Base-by-base conservation (phyloP, 2,113 vertebrate species). In the Recurvirostra avosetta region DNA sequence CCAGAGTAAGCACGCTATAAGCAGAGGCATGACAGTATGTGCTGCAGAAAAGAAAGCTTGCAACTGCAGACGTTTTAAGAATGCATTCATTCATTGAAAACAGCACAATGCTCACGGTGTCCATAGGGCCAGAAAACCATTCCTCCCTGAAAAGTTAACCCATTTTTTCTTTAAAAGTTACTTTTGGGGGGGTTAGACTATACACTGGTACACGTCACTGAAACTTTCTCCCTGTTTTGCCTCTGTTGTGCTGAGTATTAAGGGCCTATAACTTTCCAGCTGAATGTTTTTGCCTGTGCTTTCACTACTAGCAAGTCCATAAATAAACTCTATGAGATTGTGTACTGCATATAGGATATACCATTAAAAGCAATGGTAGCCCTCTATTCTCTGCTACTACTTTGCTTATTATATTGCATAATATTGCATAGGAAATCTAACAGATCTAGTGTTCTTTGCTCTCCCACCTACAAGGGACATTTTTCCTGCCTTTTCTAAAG, bases 61-160 rank as follows among this genome's bases (percentile, higher is more conserved):
- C 61, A 89, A 75, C 91, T 85, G 67, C 52, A 84, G 79, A 80
- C 36, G 23, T 88, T 83, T 75, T 68, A 86, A 96, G 75, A 95
- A 95, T 85, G 76, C 20, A 7, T 87, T 84, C 68, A 89, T 89
- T 94, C 79, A 94, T 1, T 58, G 58, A 50, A 80, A 93, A 83
- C 67, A 92, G 78, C 16, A 16, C 61, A 90, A 87, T 78, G 45
- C 73, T 89, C 53, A 82, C 12, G 0, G 45, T 49, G 63, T 82
- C 58, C 10, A 1, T 20, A 75, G 70, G 36, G 11, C 8, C 36
- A 53, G 26, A 40, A 40, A 82, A 87, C 66, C 3, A 3, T 67
- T 85, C 55, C 68, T 88, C 67, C 47, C 38, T 67, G 23, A 83
- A 53, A 76, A 80, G 32, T 47, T 86, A 79, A 79, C 71, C 8